Base-by-base conservation (phyloP, 2,888 invertebrate genomes). In the Tinea semifulvella region DNA sequence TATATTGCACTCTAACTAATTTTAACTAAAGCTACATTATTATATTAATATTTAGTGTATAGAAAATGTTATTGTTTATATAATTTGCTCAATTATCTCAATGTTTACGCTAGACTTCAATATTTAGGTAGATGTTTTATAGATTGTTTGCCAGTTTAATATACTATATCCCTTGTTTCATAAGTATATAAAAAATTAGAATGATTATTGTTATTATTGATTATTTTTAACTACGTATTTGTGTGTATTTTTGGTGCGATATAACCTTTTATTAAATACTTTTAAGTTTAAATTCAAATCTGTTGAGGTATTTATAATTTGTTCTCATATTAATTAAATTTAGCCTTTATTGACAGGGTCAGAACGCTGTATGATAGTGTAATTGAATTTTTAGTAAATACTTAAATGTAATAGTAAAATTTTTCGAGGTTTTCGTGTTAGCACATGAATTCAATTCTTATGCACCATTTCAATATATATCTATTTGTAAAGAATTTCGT, bases 1-100 rank as follows among this genome's bases (percentile, higher is more conserved):
- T n/a, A n/a, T n/a, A n/a, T n/a, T n/a, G n/a, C n/a, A n/a, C n/a
- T n/a, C n/a, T n/a, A n/a, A n/a, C n/a, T n/a, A n/a, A n/a, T n/a
- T n/a, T n/a, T n/a, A n/a, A n/a, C n/a, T n/a, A n/a, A n/a, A n/a
- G n/a, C n/a, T n/a, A n/a, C n/a, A n/a, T n/a, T n/a, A n/a, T n/a
- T n/a, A n/a, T n/a, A n/a, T n/a, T n/a, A n/a, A n/a, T n/a, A n/a
- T 38, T 14, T 38, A 42, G 42, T 16, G 42, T 17, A 27, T 27
- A 38, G 18, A 2, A 59, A 60, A 27, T 76, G 73, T 77, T 77
- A 69, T 57, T 77, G 75, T 77, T 77, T 73, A 75, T 36, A 70
- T 79, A 54, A 77, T 79, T 79, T 80, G 80, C 80, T 80, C 80
- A 79, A 79, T 76, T 72, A 67, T 71, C 64, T 72, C 64, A 70